These are phyloP conservation scores for Sarcophaga carnaria DNA, from an alignment of 2,888 invertebrate species.

Conservation along the genomic window DNA sequence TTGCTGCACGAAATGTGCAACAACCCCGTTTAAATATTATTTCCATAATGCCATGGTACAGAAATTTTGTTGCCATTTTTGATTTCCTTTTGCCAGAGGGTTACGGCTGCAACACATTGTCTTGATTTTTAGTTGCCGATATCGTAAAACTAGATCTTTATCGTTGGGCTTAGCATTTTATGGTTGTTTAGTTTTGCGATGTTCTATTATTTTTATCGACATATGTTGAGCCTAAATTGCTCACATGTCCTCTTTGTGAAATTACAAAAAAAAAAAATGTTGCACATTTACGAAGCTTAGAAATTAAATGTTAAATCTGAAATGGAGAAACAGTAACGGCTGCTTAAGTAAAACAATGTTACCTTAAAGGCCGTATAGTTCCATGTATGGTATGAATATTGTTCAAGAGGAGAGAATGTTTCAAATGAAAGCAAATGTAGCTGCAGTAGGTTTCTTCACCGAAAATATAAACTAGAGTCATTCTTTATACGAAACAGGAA, in stretches of 20 bases:
- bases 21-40: slow-evolving; percentile 30
- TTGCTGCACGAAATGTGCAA: slow-evolving; percentile 43
- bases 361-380: too few relatives aligned
- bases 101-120: neutral
- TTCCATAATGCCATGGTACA: neutral
- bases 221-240: slow-evolving; percentile 36
- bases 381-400: too few relatives aligned
- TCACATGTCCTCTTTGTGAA: neutral
- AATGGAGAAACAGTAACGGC: too few relatives aligned
- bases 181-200: slow-evolving; percentile 49
- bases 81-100: neutral
- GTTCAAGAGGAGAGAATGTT: too few relatives aligned
- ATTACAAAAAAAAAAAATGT: neutral
- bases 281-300: neutral
- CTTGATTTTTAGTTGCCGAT: slow-evolving; percentile 20
- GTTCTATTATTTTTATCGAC: slow-evolving; percentile 24
- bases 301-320: neutral
- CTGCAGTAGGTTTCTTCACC: too few relatives aligned
- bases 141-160: slow-evolving; percentile 29
- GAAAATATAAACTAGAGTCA: too few relatives aligned
- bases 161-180: slow-evolving; percentile 58
- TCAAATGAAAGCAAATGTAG: too few relatives aligned
- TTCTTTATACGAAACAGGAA: too few relatives aligned
- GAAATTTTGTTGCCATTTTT: neutral
- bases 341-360: too few relatives aligned